phyloP scores from a whole-genome alignment of 2,888 invertebrate species.

The Drosophila nigritarsus region DNA sequence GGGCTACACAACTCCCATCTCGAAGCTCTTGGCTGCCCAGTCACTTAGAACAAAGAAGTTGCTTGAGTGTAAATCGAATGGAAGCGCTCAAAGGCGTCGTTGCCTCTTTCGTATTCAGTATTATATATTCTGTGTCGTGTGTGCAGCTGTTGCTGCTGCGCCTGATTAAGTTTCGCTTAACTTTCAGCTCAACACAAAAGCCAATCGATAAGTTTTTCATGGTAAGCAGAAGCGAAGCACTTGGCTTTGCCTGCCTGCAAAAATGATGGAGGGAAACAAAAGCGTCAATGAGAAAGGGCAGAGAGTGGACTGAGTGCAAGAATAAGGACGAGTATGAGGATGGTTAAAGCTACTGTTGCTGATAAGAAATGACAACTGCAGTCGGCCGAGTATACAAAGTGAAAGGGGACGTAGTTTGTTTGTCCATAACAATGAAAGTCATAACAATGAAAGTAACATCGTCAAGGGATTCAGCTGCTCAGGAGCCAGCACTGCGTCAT shows the following conservation, averaged over 20 bases:
- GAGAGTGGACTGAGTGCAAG: neutral
- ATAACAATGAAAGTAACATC: constrained; percentile 51
- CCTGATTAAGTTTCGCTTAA: constrained; percentile 72
- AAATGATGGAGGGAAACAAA: constrained; percentile 50
- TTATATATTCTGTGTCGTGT: neutral
- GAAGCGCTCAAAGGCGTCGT: constrained; percentile 32
- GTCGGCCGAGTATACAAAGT: constrained; percentile 22
- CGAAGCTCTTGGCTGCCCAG: constrained; percentile 13
- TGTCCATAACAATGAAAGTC: constrained; percentile 57
- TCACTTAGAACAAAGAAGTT: constrained; percentile 42
- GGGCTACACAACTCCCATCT: neutral
- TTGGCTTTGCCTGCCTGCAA: constrained; percentile 6
- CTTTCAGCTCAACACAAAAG: constrained; percentile 39
- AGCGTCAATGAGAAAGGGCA: neutral
- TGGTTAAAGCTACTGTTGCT: constrained; percentile 19
- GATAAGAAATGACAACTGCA: constrained; percentile 66
- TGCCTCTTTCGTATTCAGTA: constrained; percentile 1
- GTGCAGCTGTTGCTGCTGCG: constrained; percentile 48
- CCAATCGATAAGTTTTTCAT: constrained; percentile 57
- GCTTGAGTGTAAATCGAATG: constrained; percentile 40
- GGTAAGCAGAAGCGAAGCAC: constrained; percentile 6
- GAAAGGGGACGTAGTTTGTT: constrained; percentile 23
- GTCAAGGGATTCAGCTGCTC: constrained; percentile 27
- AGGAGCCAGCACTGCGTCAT: constrained; percentile 34
- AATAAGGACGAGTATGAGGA: neutral